Evolutionary conservation across 1,140 invertebrate genomes (phyloP), one percentile per base, ranked within the genome.

Genomic region (Drosophila auraria): DNA sequence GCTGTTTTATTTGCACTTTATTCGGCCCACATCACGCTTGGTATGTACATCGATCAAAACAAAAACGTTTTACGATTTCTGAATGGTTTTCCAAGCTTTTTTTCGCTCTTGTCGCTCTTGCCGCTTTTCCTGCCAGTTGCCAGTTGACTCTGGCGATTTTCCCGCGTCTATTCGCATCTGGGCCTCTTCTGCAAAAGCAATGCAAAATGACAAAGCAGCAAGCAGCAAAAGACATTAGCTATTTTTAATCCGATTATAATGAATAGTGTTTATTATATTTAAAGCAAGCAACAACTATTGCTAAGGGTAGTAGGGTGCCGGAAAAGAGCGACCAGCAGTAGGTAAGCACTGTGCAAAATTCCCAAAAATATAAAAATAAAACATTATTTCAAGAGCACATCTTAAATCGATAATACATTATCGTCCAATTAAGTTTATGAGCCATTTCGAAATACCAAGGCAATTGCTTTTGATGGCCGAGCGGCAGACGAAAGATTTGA

Each of bases 241-340:
- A 91, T 90, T 90, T 90, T 80, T 86, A 91, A 90, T 90, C 86
- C 71, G 86, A 90, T 90, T 90, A 90, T 86, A 90, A 86, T 76
- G 62, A 68, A 86, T 72, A 80, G 56, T 91, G 70, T 91, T 90
- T 90, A 80, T 69, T 90, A 82, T 74, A 82, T 87, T 89, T 84
- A 79, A 89, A 83, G 61, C 62, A 77, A 79, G 62, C 75, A 82
- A 77, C 66, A 78, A 80, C n/a, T 72, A 77, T 68, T 69, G 70
- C 53, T 62, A 61, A 89, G 71, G 78, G 74, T 75, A 70, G 72
- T 80, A 87, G 80, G 83, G 59, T 80, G 72, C 51, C 53, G 47
- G 17, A 83, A 83, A 65, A 83, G 80, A 71, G 77, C 80, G 33
- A 47, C 69, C 80, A 62, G 1, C 20, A 20, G 47, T 53, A 27